Evolutionary conservation across 2,797 vertebrate species (phyloP).

Genomic region (Scyliorhinus canicula): DNA sequence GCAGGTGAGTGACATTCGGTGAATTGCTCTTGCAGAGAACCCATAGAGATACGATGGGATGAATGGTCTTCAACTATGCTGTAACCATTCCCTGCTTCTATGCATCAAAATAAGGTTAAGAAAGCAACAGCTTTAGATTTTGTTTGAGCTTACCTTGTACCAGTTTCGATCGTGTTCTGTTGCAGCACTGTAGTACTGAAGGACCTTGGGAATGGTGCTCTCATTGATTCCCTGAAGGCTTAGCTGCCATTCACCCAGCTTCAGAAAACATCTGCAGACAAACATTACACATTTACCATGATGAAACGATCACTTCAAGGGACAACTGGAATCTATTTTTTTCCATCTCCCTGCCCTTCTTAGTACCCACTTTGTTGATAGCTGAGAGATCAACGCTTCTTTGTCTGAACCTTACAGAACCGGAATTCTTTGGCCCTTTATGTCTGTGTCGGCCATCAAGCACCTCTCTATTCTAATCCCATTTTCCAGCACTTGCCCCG

Average conservation of each 20-base stretch:
- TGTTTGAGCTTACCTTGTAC: conserved; percentile 80
- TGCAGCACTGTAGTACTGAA: conserved; percentile 94
- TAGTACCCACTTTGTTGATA: background rate
- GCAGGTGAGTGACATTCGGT: too few relatives aligned
- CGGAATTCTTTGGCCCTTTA: too few relatives aligned
- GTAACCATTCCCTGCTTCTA: background rate
- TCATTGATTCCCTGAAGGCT: conserved; percentile 97
- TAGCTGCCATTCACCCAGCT: conserved; percentile 96
- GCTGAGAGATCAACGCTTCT: background rate
- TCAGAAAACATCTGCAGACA: conserved; percentile 81
- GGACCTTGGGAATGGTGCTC: conserved; percentile 92
- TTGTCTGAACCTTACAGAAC: background rate
- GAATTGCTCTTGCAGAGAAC: background rate
- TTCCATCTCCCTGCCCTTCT: background rate
- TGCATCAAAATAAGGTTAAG: background rate
- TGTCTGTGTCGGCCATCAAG: too few relatives aligned
- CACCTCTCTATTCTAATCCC: too few relatives aligned
- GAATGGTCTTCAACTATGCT: too few relatives aligned
- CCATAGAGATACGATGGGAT: too few relatives aligned
- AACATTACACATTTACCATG: background rate
- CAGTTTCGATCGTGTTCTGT: conserved; percentile 95
- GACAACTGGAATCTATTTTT: background rate
- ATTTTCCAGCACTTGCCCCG: too few relatives aligned
- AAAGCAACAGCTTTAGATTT: background rate
- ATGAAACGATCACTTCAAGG: background rate